A percentile compares a stretch with the other conserved stretches of the same genome.
These are phyloP conservation scores for Drosophila monieri DNA, from an alignment of 2,888 invertebrate genomes.

Conservation along the genomic window DNA sequence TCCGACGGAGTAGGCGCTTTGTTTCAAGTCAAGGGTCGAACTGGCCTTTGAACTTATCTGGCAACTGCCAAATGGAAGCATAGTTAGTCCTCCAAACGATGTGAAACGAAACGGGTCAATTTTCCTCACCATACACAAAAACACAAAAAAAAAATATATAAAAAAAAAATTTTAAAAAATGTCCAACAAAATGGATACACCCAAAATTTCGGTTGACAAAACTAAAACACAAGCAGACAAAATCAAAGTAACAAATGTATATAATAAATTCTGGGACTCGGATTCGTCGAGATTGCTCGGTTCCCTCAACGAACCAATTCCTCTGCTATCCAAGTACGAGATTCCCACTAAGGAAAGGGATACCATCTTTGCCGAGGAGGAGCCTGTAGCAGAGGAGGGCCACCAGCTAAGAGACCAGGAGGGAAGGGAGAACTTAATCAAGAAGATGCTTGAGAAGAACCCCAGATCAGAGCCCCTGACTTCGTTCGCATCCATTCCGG, in stretches of 20 bases:
- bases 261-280: background rate
- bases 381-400: background rate
- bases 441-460: background rate
- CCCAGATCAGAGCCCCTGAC: background rate
- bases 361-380: background rate
- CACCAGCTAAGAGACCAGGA: background rate
- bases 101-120: slow-evolving; percentile 22
- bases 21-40: slow-evolving; percentile 24
- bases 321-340: background rate
- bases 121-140: slow-evolving; percentile 2
- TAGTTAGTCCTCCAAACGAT: slow-evolving; percentile 18
- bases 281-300: background rate
- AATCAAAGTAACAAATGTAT: slow-evolving; percentile 16
- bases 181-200: slow-evolving; percentile 32
- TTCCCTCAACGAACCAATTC: background rate
- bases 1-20: slow-evolving; percentile 11
- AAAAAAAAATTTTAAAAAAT: background rate
- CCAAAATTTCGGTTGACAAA: background rate
- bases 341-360: background rate
- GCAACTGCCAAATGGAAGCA: slow-evolving; percentile 1
- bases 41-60: slow-evolving; percentile 30
- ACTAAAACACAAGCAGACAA: background rate
- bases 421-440: background rate
- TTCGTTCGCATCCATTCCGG: background rate
- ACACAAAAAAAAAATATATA: background rate